phyloP scores from a whole-genome alignment of 2,888 invertebrate species.

The Drosophila neotestacea region DNA sequence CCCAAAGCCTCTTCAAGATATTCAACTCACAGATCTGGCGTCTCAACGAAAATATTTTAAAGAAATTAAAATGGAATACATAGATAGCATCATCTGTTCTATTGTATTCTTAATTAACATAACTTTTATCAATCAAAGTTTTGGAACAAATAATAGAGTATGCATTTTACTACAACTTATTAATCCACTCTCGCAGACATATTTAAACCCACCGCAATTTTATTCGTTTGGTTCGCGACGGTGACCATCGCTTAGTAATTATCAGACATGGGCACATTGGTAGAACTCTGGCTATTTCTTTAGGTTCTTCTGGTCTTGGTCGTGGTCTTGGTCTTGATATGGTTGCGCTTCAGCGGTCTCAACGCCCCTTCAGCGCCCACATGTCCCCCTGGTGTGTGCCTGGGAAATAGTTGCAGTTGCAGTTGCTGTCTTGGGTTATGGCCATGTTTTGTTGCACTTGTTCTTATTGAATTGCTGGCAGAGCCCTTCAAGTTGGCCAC shows the following conservation, averaged over 20 bases:
- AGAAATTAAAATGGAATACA: neutral
- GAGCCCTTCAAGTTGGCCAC: conserved; percentile 60
- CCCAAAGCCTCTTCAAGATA: too few relatives aligned
- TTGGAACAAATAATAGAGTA: too few relatives aligned
- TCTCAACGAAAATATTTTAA: neutral
- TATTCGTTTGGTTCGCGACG: conserved; percentile 21
- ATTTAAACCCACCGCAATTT: conserved; percentile 15
- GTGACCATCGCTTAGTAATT: conserved; percentile 42
- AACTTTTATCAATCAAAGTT: too few relatives aligned
- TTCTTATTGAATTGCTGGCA: conserved; percentile 55
- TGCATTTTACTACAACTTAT: too few relatives aligned
- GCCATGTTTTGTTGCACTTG: conserved; percentile 58
- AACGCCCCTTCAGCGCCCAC: conserved; percentile 62
- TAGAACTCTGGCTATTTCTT: conserved; percentile 25
- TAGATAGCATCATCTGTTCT: too few relatives aligned
- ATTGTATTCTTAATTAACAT: neutral
- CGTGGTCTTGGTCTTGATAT: conserved; percentile 48
- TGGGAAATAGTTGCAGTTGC: conserved; percentile 49
- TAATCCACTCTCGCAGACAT: conserved; percentile 24
- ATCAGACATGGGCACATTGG: conserved; percentile 33
- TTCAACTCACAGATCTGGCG: too few relatives aligned
- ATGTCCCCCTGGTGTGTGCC: conserved; percentile 39
- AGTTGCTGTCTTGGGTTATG: conserved; percentile 10
- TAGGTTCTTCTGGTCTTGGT: conserved; percentile 27
- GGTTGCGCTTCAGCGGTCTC: conserved; percentile 66